Percentiles rank a stretch among this genome's conserved stretches.
phyloP scores from a whole-genome alignment of 2,888 invertebrate species.

The Morpho deidamia region DNA sequence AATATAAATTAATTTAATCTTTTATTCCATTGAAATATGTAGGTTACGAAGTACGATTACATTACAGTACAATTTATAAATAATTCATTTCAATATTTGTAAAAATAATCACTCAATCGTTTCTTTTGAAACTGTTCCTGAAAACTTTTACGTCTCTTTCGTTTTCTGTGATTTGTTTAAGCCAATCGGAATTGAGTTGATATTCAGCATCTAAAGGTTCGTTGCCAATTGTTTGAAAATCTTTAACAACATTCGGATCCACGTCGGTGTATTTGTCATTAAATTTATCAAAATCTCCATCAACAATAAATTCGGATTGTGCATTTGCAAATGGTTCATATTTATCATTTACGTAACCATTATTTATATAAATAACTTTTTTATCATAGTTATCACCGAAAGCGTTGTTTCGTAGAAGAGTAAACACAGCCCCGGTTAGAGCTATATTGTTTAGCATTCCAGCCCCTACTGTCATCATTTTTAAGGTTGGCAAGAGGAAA shows the following conservation, averaged over 20 bases:
- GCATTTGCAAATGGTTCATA: conserved; percentile 27
- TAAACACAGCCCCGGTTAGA: conserved; percentile 79
- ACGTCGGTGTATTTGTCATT: conserved; percentile 16
- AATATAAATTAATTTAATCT: too few species aligned
- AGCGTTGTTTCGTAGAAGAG: conserved; percentile 77
- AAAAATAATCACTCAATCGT: conserved; percentile 3
- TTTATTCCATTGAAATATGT: too few species aligned
- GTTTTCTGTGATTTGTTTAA: conserved; percentile 10
- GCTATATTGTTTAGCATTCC: conserved; percentile 83
- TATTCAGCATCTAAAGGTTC: conserved; percentile 10
- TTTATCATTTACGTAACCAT: conserved; percentile 74
- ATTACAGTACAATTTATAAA: too few species aligned
- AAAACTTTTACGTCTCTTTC: conserved; percentile 19
- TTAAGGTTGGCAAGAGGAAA: conserved; percentile 82
- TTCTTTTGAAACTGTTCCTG: conserved; percentile 1
- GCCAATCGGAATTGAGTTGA: conserved; percentile 12
- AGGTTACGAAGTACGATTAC: too few species aligned
- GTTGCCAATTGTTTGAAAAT: conserved; percentile 21
- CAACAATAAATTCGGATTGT: conserved; percentile 19
- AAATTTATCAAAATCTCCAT: conserved; percentile 16
- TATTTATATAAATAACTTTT: conserved; percentile 77
- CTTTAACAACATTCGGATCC: conserved; percentile 23
- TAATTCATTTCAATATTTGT: too few species aligned
- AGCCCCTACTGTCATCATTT: conserved; percentile 80
- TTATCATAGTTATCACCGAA: conserved; percentile 74